A percentile compares a stretch with the other conserved stretches of the same genome.
phyloP scores from a whole-genome alignment of 1,140 invertebrate species.

The Meloidogyne hapla region DNA sequence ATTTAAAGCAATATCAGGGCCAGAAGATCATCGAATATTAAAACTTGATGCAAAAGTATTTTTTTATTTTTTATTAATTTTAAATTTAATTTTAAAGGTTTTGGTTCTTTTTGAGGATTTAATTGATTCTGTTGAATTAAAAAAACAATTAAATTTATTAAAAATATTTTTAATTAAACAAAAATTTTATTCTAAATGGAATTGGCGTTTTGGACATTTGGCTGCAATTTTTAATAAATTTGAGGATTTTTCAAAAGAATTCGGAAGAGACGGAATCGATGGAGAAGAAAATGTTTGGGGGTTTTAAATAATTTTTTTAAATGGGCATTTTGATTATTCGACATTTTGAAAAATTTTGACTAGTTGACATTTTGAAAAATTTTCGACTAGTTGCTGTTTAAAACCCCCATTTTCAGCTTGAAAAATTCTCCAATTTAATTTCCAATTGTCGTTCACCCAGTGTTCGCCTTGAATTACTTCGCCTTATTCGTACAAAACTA shows the following conservation, averaged over 20 bases:
- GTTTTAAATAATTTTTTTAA: neutral
- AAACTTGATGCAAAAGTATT: conserved; percentile 4
- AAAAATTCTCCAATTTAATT: conserved; percentile 1
- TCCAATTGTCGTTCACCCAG: conserved; percentile 1
- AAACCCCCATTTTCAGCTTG: neutral
- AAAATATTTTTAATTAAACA: conserved; percentile 1
- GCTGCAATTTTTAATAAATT: conserved; percentile 14
- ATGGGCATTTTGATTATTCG: no score
- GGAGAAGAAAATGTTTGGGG: neutral
- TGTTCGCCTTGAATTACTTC: conserved; percentile 14
- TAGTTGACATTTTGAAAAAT: neutral
- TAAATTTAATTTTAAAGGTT: neutral
- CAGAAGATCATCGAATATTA: conserved; percentile 9
- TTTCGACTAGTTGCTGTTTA: no score
- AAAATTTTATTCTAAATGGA: conserved; percentile 8
- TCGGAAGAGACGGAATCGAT: neutral
- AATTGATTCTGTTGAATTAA: neutral
- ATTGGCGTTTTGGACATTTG: conserved; percentile 12
- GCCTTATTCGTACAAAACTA: conserved; percentile 7
- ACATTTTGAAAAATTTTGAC: no score
- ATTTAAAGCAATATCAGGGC: conserved; percentile 12
- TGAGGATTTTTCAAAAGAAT: neutral
- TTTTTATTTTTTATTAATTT: neutral
- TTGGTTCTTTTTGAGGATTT: neutral
- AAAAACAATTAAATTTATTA: neutral